These are phyloP conservation scores for Pocota personata DNA, from an alignment of 2,888 invertebrate genomes.

Conservation along the genomic window DNA sequence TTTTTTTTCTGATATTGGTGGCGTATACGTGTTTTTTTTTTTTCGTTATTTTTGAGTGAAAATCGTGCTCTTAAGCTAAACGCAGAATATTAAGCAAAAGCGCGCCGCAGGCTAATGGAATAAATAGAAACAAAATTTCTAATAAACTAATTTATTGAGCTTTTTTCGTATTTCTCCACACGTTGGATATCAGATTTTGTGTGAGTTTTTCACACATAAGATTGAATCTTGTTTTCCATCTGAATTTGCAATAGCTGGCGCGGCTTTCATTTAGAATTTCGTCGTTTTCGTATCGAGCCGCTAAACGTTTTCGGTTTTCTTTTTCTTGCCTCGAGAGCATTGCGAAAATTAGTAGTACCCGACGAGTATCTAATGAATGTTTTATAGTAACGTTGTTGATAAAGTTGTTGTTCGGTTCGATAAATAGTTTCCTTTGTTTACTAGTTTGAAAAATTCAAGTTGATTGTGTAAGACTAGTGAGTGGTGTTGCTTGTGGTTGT, in stretches of 20 bases:
- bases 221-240: conserved; percentile 42
- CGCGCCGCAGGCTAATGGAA: conserved; percentile 34
- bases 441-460: conserved; percentile 32
- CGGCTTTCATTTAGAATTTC: conserved; percentile 56
- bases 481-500: background rate
- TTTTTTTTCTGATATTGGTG: conserved; percentile 51
- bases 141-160: conserved; percentile 53
- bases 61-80: conserved; percentile 50
- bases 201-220: conserved; percentile 28
- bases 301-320: conserved; percentile 9
- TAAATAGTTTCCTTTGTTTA: conserved; percentile 60
- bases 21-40: conserved; percentile 69
- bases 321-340: background rate
- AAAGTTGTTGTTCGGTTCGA: conserved; percentile 32
- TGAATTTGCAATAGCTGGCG: conserved; percentile 51
- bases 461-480: conserved; percentile 24
- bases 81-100: conserved; percentile 49
- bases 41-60: conserved; percentile 52
- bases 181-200: conserved; percentile 51
- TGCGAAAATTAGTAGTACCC: conserved; percentile 24
- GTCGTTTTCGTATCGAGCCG: conserved; percentile 11
- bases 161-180: conserved; percentile 36
- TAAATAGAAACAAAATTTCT: conserved; percentile 52
- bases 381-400: conserved; percentile 26
- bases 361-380: conserved; percentile 30